Base-by-base conservation (phyloP, 2,113 vertebrate species). In the Tragelaphus scriptus region DNA sequence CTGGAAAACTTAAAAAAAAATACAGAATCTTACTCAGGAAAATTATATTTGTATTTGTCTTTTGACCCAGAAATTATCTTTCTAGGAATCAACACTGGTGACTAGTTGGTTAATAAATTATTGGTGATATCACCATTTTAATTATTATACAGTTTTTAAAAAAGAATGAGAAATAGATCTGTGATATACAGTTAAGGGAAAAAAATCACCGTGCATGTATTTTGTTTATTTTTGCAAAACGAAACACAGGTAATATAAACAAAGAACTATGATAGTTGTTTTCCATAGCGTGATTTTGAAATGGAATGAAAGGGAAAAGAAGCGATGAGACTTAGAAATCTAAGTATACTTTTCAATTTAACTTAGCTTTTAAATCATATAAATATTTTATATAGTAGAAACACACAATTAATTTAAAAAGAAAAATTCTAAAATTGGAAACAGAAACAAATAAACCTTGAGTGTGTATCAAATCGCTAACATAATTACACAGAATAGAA, bases 161-260 rank as follows among this genome's bases (percentile, higher is more conserved):
- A 82, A 75, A 85, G n/a, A 90, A 85, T 61, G 15, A 90, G 71
- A 55, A 56, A 47, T 10, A 87, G 32, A 5, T 44, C 32, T 56
- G 26, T 10, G 36, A 63, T 26, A 47, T 53, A 53, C 3, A 7
- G 15, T 23, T 68, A 85, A 40, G 58, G 9, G 40, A 65, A 80
- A 49, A n/a, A 88, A 77, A 82, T 58, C 30, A 36, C 61, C 9
- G 17, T 81, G 12, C 49, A 10, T 89, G 30, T 56, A 32, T 85
- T 82, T 81, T 91, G 32, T 15, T 96, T 88, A 58, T 68, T 95
- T 94, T 95, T 89, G n/a, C 53, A 79, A 56, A 88, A 92, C 40
- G 19, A 79, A 97, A 68, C 15, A 77, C 49, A 19, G 6, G 36
- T 32, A 79, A 7, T 65, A 44, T 63, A 77, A 87, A 85, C 2